A percentile compares a stretch with the other conserved stretches of the same genome.
These are phyloP conservation scores for Oncorhynchus tshawytscha DNA, from an alignment of 2,113 vertebrate genomes.

Conservation along the genomic window DNA sequence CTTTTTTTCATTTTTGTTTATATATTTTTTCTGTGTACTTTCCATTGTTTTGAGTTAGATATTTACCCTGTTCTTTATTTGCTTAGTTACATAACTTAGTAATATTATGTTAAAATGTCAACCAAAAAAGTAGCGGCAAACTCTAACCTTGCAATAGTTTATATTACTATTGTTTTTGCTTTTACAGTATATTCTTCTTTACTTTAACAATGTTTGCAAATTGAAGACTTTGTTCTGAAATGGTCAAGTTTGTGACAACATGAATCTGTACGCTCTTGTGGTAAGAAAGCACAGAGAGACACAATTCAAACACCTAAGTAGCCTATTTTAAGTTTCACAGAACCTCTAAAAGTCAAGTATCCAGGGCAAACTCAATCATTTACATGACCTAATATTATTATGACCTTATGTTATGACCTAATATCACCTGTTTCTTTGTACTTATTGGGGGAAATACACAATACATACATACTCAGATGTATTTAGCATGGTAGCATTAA, in stretches of 20 bases:
- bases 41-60: slow-evolving; percentile 44
- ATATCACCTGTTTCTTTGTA: slow-evolving; percentile 15
- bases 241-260: slow-evolving; percentile 1
- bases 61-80: slow-evolving; percentile 54
- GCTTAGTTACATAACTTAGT: slow-evolving; percentile 50
- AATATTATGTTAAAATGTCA: slow-evolving; percentile 63
- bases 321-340: background rate
- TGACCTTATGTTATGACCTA: background rate
- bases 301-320: background rate
- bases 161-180: slow-evolving; percentile 36
- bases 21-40: slow-evolving; percentile 37
- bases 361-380: background rate
- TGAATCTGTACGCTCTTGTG: background rate
- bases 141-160: slow-evolving; percentile 48
- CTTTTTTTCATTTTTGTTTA: slow-evolving; percentile 31
- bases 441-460: slow-evolving; percentile 4
- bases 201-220: slow-evolving; percentile 10
- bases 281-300: slow-evolving; percentile 20
- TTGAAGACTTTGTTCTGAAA: slow-evolving; percentile 5
- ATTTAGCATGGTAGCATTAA: slow-evolving; percentile 24
- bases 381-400: background rate
- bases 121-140: slow-evolving; percentile 65
- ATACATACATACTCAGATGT: slow-evolving; percentile 7
- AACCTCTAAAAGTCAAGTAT: slow-evolving; percentile 1
- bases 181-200: slow-evolving; percentile 11